Conservation (phyloP, 2,888 invertebrate genomes). For the Bruchidius siliquastri region DNA sequence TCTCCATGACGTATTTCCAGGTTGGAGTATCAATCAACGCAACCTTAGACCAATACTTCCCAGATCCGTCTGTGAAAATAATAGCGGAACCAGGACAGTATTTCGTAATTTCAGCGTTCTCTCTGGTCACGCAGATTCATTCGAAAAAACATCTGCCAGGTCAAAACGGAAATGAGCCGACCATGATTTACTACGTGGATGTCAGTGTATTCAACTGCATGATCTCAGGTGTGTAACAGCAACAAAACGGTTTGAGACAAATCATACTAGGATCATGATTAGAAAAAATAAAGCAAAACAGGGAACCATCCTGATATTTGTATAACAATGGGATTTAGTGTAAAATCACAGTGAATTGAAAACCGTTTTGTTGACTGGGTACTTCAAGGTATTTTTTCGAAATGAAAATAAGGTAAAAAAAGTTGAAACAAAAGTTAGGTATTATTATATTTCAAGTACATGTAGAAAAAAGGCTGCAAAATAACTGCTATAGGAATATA, state of each 20-base stretch:
- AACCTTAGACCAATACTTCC: constrained; percentile 53
- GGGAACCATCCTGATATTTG: too few relatives aligned
- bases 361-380: too few relatives aligned
- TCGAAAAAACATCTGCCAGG: constrained; percentile 31
- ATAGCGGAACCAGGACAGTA: constrained; percentile 62
- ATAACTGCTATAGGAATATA: too few relatives aligned
- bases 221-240: neutral
- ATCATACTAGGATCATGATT: constrained; percentile 10
- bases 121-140: constrained; percentile 54
- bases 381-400: too few relatives aligned
- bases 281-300: too few relatives aligned
- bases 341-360: too few relatives aligned
- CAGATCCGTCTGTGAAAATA: constrained; percentile 43
- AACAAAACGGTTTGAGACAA: constrained; percentile 1
- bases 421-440: too few relatives aligned
- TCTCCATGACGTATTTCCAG: constrained; percentile 6
- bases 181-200: constrained; percentile 13
- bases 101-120: constrained; percentile 57
- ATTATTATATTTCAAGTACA: too few relatives aligned
- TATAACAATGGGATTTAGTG: too few relatives aligned
- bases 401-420: too few relatives aligned
- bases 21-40: constrained; percentile 49
- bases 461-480: too few relatives aligned
- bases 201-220: constrained; percentile 6
- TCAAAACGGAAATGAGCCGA: constrained; percentile 2